phyloP scores from a whole-genome alignment of 2,113 vertebrate genomes.

The Scortum barcoo region DNA sequence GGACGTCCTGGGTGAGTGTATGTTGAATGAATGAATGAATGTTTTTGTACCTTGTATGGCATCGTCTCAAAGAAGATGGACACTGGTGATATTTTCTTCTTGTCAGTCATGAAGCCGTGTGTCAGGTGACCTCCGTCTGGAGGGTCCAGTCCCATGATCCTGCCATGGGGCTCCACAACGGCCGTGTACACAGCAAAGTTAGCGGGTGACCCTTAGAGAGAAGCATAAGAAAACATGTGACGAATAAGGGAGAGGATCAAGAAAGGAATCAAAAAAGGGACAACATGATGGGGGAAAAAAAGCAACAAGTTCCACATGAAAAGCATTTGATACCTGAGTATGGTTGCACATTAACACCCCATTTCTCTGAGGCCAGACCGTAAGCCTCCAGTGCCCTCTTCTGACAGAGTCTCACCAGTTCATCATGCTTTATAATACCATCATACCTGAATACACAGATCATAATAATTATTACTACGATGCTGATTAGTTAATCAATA shows the following conservation, averaged over 20 bases:
- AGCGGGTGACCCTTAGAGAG: conserved; percentile 90
- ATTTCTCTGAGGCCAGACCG: conserved; percentile 88
- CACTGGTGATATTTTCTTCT: conserved; percentile 97
- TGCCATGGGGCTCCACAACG: conserved; percentile 94
- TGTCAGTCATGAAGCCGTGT: conserved; percentile 98
- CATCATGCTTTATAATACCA: conserved; percentile 93
- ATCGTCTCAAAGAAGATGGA: conserved; percentile 99
- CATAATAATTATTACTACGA: background rate
- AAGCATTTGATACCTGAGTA: conserved; percentile 97
- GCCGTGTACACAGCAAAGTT: conserved; percentile 97
- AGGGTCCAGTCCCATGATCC: conserved; percentile 98
- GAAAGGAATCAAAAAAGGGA: background rate
- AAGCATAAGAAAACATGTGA: background rate
- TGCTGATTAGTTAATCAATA: background rate
- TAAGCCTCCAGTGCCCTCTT: conserved; percentile 91
- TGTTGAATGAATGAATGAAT: background rate
- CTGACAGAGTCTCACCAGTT: conserved; percentile 95
- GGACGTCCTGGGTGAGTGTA: background rate
- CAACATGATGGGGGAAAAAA: background rate
- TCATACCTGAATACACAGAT: conserved; percentile 88
- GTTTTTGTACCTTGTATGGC: conserved; percentile 93
- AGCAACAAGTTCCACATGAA: no score
- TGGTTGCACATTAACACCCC: conserved; percentile 97
- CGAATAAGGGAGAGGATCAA: background rate
- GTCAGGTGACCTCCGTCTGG: conserved; percentile 97